A percentile compares a stretch with the other conserved stretches of the same genome.
Conservation (phyloP, 2,797 vertebrate species). For the Alosa sapidissima region DNA sequence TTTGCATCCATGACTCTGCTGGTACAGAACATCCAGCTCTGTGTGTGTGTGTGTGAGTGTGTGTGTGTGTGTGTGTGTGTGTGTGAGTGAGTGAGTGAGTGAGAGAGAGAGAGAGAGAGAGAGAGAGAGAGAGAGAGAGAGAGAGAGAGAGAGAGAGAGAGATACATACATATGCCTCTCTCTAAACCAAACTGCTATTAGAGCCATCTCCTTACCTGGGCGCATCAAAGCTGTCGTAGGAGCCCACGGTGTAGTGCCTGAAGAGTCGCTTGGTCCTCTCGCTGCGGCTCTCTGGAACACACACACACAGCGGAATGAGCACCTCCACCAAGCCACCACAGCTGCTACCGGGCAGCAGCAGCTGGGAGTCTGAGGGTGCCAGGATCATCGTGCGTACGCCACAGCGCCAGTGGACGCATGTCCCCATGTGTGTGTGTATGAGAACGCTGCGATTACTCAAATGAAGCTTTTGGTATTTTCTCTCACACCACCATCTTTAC, state of each 20-base stretch:
- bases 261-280: conserved; percentile 91
- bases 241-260: conserved; percentile 92
- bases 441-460: neutral
- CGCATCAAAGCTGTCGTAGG: conserved; percentile 92
- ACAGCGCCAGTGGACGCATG: neutral
- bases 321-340: conserved; percentile 33
- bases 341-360: neutral
- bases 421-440: neutral
- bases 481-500: neutral
- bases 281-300: conserved; percentile 79
- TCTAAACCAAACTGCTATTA: neutral
- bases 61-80: neutral
- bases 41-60: neutral
- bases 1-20: neutral
- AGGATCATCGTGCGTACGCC: neutral
- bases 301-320: conserved; percentile 47
- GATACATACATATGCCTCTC: neutral
- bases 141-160: neutral
- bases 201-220: conserved; percentile 74
- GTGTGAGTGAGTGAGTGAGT: neutral
- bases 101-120: neutral
- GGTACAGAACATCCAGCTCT: neutral
- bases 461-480: neutral
- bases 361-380: neutral
- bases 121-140: neutral